A percentile compares a stretch with the other conserved stretches of the same genome.
These are phyloP conservation scores for Coecobrya sp. DNA, from an alignment of 2,888 invertebrate species.

Conservation along the genomic window DNA sequence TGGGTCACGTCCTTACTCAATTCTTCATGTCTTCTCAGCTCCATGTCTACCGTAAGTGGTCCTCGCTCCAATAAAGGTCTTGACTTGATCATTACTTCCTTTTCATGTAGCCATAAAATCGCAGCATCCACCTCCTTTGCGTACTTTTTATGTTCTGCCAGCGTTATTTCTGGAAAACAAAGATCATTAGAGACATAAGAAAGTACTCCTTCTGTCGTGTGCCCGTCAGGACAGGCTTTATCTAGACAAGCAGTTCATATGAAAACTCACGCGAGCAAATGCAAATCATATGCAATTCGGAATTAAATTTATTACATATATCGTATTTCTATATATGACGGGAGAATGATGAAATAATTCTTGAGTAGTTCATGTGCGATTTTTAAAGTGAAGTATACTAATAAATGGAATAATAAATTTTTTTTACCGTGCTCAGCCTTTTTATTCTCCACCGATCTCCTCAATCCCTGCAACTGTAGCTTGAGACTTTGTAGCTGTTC, in stretches of 20 bases:
- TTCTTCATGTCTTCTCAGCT: slow-evolving; percentile 92
- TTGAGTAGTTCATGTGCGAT: no score
- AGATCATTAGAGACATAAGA: no score
- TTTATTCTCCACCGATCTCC: slow-evolving; percentile 94
- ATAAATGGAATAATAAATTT: no score
- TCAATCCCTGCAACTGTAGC: slow-evolving; percentile 93
- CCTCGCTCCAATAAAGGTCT: slow-evolving; percentile 94
- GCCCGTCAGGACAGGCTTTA: no score
- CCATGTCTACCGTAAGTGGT: slow-evolving; percentile 93
- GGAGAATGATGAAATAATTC: no score
- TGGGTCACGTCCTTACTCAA: slow-evolving; percentile 91
- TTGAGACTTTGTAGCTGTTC: slow-evolving; percentile 95
- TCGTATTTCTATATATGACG: no score
- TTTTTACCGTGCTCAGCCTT: slow-evolving; percentile 95
- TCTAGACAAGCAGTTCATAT: no score
- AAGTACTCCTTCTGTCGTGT: no score
- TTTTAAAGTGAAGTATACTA: no score
- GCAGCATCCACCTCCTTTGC: slow-evolving; percentile 94
- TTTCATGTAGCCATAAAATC: slow-evolving; percentile 94
- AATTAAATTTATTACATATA: no score
- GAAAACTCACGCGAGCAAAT: no score
- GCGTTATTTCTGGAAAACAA: slow-evolving; percentile 95
- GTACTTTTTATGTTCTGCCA: slow-evolving; percentile 95
- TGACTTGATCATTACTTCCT: slow-evolving; percentile 94
- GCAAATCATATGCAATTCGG: no score